Evolutionary conservation across 37 sponge, comb jelly and placozoan species (phyloP), one percentile per base, ranked within the genome.

Genomic region (Dysidea cf. avara): DNA sequence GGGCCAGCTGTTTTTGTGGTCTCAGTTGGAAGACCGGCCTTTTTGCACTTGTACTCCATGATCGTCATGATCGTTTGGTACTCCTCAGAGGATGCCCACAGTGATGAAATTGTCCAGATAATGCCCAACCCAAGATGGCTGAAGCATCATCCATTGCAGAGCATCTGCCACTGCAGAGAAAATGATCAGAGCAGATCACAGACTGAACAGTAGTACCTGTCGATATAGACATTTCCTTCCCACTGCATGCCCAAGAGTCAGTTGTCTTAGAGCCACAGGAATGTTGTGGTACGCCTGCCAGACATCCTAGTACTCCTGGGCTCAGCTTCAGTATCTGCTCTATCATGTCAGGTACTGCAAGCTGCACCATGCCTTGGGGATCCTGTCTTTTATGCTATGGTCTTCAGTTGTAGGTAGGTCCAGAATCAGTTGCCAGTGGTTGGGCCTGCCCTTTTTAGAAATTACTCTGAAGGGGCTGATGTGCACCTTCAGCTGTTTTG

Each of bases 91-190:
- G 5, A 5, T 5, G 7, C 46, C 9, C 46, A 43, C 7, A 2
- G 67, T 66, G 67, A 39, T 66, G 48, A 66, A 66, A 25, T 74
- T 43, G 35, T 74, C 75, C 18, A 74, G 61, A 39, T 74, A 74
- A 20, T 74, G 62, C 7, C 31, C 30, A 13, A 35, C 40, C 25
- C 17, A 36, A 14, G 61, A 32, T 7, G 26, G n/a, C 37, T n/a
- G n/a, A n/a, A n/a, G n/a, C n/a, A n/a, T n/a, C n/a, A n/a, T n/a
- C 33, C 70, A 56, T 7, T 24, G 28, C 25, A 56, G 58, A 56
- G 58, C 58, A 56, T 56, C 58, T 24, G 58, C 58, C 9, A 56
- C 16, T 7, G 58, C 58, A 28, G 58, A 56, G 18, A 56, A 56
- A 29, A 56, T 56, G 9, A 28, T 56, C 6, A 29, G 58, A 7